phyloP scores from a whole-genome alignment of 2,888 invertebrate genomes.

The Brenthis daphne region DNA sequence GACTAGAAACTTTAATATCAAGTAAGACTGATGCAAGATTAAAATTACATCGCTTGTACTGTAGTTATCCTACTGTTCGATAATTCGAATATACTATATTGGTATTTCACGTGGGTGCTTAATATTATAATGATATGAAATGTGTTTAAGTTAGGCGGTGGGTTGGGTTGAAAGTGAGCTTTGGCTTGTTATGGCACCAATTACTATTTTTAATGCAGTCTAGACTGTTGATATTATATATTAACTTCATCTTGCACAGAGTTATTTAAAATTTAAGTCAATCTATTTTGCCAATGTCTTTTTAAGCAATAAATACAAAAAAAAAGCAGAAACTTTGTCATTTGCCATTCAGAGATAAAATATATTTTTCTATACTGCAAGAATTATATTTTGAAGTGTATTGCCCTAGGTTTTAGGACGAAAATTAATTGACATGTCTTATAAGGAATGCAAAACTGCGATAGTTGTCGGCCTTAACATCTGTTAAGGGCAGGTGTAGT shows the following conservation, averaged over 20 bases:
- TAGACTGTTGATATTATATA: neutral
- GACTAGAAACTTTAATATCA: slow-evolving; percentile 37
- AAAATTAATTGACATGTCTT: slow-evolving; percentile 23
- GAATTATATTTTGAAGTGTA: slow-evolving; percentile 3
- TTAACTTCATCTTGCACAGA: neutral
- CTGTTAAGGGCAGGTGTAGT: slow-evolving; percentile 62
- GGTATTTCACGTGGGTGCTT: slow-evolving; percentile 35
- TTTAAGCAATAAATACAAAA: neutral
- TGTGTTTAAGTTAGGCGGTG: slow-evolving; percentile 25
- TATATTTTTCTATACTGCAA: neutral
- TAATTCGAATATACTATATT: slow-evolving; percentile 33
- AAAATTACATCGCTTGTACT: slow-evolving; percentile 35
- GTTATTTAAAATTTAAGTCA: neutral
- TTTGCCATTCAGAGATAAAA: neutral
- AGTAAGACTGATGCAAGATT: slow-evolving; percentile 34
- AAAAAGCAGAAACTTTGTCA: neutral
- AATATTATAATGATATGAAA: slow-evolving; percentile 36
- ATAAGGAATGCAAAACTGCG: slow-evolving; percentile 53
- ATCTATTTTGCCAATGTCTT: neutral
- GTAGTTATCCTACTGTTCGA: slow-evolving; percentile 32
- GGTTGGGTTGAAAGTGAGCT: slow-evolving; percentile 7
- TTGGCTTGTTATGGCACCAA: slow-evolving; percentile 21
- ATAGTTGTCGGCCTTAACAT: slow-evolving; percentile 76
- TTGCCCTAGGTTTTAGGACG: slow-evolving; percentile 7
- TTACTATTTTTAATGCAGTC: slow-evolving; percentile 19